These are phyloP conservation scores for Cinclus cinclus DNA, from an alignment of 2,113 vertebrate genomes.

Conservation along the genomic window DNA sequence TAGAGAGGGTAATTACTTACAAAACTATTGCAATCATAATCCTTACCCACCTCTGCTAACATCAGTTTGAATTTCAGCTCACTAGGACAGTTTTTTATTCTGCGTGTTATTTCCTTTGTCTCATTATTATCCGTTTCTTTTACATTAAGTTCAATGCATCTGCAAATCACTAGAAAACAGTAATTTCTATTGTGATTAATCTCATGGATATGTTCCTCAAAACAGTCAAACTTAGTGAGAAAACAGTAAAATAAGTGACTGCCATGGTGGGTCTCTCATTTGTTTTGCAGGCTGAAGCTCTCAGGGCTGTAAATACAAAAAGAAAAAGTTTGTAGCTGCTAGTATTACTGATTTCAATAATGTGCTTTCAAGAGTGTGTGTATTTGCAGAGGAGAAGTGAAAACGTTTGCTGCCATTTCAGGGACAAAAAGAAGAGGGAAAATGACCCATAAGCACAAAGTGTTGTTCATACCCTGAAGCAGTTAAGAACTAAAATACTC, in stretches of 20 bases:
- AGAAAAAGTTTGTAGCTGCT: not conserved
- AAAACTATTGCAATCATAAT: not conserved
- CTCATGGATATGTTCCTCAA: not conserved
- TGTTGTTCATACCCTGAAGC: not conserved
- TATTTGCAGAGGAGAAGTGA: not conserved
- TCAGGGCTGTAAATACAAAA: not conserved
- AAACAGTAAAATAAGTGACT: not conserved
- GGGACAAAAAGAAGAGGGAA: not conserved
- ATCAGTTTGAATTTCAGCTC: not conserved
- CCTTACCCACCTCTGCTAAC: not conserved
- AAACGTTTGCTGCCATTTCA: not conserved
- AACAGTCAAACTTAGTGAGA: rapidly evolving
- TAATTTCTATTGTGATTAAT: not conserved
- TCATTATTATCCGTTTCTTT: not conserved
- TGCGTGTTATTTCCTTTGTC: not conserved
- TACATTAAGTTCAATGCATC: not conserved
- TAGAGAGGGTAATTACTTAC: not conserved
- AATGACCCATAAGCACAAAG: not conserved
- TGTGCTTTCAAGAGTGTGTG: not conserved
- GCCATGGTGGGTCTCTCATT: not conserved
- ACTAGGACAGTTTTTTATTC: not conserved
- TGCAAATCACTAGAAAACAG: not conserved
- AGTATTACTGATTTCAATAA: not conserved
- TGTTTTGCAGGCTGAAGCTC: not conserved
- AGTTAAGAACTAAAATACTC: not conserved